These are phyloP conservation scores for Pseudochromis fuscus DNA, from an alignment of 2,797 vertebrate genomes.

Conservation along the genomic window DNA sequence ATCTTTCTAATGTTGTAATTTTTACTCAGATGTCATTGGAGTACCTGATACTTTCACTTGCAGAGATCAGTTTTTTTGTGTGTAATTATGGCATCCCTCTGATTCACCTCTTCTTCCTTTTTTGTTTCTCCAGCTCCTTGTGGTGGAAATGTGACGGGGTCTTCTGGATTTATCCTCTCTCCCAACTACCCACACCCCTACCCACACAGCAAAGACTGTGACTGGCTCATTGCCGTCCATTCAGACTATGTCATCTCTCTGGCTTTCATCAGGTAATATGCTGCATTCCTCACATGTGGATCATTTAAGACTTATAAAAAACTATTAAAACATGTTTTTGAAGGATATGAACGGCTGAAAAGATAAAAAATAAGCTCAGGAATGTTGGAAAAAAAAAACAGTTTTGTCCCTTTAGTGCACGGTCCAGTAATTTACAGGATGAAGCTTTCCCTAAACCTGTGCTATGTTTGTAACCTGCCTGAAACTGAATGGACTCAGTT, in stretches of 20 bases:
- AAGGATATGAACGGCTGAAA: not conserved
- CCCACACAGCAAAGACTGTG: constrained; percentile 97
- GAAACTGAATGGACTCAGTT: constrained; percentile 62
- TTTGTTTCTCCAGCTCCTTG: constrained; percentile 90
- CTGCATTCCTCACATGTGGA: not conserved
- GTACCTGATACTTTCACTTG: constrained; percentile 13
- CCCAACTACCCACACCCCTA: constrained; percentile 97
- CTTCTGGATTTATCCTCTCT: constrained; percentile 96
- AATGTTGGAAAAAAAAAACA: not conserved
- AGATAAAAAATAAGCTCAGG: not conserved
- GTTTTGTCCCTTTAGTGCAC: constrained; percentile 31
- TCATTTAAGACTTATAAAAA: not conserved
- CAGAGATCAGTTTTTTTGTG: too few species aligned
- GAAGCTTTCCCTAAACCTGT: constrained; percentile 45
- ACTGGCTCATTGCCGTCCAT: constrained; percentile 95
- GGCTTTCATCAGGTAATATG: constrained; percentile 95
- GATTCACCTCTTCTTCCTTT: not conserved
- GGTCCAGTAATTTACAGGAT: constrained; percentile 61
- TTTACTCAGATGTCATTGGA: not conserved
- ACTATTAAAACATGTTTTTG: not conserved
- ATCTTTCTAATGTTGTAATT: constrained; percentile 6
- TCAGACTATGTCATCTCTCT: constrained; percentile 97
- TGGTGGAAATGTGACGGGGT: constrained; percentile 97
- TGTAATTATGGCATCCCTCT: too few species aligned
- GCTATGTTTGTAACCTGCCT: constrained; percentile 61